phyloP scores from a whole-genome alignment of 2,888 invertebrate species.

The Uloborus plumipes region DNA sequence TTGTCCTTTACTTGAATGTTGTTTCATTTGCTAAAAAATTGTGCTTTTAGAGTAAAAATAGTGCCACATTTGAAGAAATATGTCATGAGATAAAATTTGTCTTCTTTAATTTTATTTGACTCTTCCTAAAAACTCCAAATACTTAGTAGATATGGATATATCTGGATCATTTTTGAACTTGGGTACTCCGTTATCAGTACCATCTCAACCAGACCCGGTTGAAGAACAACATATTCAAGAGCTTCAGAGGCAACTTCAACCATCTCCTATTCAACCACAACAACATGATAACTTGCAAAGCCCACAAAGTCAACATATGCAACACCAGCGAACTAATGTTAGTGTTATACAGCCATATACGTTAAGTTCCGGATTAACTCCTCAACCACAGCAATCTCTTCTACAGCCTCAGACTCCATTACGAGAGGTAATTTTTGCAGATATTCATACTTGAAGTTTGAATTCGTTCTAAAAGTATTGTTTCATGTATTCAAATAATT shows the following conservation, averaged over 20 bases:
- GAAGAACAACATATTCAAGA: slow-evolving; percentile 67
- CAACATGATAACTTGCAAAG: slow-evolving; percentile 56
- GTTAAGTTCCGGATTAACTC: slow-evolving; percentile 50
- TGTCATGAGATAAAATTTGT: too few relatives aligned
- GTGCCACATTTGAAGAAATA: too few relatives aligned
- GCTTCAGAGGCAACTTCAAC: slow-evolving; percentile 65
- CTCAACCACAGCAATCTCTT: slow-evolving; percentile 75
- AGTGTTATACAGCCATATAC: slow-evolving; percentile 64
- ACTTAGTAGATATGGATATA: slow-evolving; percentile 34
- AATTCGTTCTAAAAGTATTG: background rate
- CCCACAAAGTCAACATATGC: slow-evolving; percentile 31
- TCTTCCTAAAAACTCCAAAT: too few relatives aligned
- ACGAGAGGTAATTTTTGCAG: slow-evolving; percentile 68
- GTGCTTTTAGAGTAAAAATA: too few relatives aligned
- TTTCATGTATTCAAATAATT: too few relatives aligned
- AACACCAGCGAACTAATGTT: slow-evolving; percentile 55
- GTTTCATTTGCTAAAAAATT: too few relatives aligned
- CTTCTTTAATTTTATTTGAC: too few relatives aligned
- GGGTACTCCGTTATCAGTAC: slow-evolving; percentile 62
- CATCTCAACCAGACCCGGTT: slow-evolving; percentile 59
- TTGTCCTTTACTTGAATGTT: too few relatives aligned
- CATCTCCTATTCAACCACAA: slow-evolving; percentile 66
- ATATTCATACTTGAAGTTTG: background rate
- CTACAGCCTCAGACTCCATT: slow-evolving; percentile 93
- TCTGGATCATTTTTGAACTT: slow-evolving; percentile 57